phyloP scores from a whole-genome alignment of 2,797 vertebrate species.

The Chlorospingus semifuscus region DNA sequence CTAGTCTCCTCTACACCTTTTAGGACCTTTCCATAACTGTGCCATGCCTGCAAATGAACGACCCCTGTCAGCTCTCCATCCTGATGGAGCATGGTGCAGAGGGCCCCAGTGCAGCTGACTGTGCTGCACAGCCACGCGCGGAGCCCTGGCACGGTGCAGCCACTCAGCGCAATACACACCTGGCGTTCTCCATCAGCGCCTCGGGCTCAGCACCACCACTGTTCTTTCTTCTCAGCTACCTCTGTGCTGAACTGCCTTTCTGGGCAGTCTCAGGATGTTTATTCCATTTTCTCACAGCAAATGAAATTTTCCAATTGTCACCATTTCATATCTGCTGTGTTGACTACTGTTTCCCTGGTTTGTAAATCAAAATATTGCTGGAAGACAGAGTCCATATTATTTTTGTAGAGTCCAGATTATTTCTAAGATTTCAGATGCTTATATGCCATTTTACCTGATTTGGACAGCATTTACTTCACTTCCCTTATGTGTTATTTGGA shows the following conservation, averaged over 20 bases:
- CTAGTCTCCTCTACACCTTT: neutral
- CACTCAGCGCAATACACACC: rapidly evolving
- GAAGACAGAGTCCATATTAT: neutral
- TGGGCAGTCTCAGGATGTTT: neutral
- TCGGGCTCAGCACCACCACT: too few species aligned
- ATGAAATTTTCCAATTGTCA: neutral
- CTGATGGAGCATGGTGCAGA: rapidly evolving
- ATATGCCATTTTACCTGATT: neutral
- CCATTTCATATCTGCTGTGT: neutral
- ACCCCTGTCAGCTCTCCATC: rapidly evolving
- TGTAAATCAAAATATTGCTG: neutral
- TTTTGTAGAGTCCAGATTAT: neutral
- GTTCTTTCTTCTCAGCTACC: neutral
- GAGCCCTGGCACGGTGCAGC: neutral
- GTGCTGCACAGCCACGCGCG: rapidly evolving
- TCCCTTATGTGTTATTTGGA: neutral
- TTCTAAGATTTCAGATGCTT: neutral
- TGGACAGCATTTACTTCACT: neutral
- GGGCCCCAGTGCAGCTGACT: rapidly evolving
- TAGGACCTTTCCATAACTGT: neutral
- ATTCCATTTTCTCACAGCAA: neutral
- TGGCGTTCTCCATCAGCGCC: neutral
- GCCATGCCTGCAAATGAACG: neutral
- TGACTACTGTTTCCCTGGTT: neutral
- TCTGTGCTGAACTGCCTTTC: neutral